Evolutionary conservation across 2,888 invertebrate genomes (phyloP).

Genomic region (Lepidocyrtinus sp.): DNA sequence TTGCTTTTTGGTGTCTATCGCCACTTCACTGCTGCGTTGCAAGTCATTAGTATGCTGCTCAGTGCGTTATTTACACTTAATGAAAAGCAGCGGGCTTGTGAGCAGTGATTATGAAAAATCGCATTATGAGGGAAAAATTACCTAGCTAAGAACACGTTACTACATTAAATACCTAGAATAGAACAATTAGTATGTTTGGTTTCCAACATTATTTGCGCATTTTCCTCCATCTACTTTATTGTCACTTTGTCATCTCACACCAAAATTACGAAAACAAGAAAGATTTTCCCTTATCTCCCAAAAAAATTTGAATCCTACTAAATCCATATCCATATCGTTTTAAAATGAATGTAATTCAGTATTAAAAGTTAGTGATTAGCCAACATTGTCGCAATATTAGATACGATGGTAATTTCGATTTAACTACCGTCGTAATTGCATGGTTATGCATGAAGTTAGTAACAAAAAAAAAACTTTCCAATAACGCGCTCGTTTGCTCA

Average conservation of each 20-base stretch:
- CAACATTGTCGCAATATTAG: neutral
- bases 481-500: too few relatives aligned
- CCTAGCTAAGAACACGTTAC: neutral
- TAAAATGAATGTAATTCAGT: neutral
- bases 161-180: neutral
- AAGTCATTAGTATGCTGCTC: constrained; percentile 38
- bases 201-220: neutral
- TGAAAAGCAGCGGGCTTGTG: constrained; percentile 15
- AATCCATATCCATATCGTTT: neutral
- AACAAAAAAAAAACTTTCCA: too few relatives aligned
- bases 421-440: constrained; percentile 9
- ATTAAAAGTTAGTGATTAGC: neutral
- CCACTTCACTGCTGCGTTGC: constrained; percentile 2
- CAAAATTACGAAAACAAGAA: constrained; percentile 4
- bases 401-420: neutral
- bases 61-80: constrained; percentile 35
- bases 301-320: neutral
- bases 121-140: neutral
- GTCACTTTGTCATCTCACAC: neutral
- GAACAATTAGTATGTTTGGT: neutral
- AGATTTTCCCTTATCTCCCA: neutral
- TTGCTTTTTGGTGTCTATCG: neutral
- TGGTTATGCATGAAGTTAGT: too few relatives aligned
- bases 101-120: neutral
- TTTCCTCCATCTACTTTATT: neutral